phyloP scores from a whole-genome alignment of 2,113 vertebrate genomes.

The Maccullochella peelii region DNA sequence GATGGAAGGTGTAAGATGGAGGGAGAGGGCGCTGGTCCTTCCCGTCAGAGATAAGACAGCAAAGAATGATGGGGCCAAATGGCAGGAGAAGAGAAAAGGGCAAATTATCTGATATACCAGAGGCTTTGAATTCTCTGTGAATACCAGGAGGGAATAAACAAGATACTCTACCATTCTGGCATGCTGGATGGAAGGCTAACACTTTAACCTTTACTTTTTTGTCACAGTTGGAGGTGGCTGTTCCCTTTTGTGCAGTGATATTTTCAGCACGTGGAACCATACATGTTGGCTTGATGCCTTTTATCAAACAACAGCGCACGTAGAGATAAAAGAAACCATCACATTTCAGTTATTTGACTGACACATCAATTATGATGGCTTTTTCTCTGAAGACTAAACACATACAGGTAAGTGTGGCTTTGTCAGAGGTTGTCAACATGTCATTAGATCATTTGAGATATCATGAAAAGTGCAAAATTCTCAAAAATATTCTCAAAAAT shows the following conservation, averaged over 20 bases:
- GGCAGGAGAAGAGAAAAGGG: slow-evolving; percentile 65
- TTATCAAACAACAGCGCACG: slow-evolving; percentile 31
- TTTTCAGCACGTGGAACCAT: slow-evolving; percentile 47
- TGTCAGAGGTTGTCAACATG: not conserved
- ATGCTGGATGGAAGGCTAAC: slow-evolving; percentile 49
- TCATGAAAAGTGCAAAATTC: not conserved
- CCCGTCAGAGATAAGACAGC: slow-evolving; percentile 77
- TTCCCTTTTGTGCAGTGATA: slow-evolving; percentile 52
- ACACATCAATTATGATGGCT: not conserved
- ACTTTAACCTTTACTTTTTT: slow-evolving; percentile 74
- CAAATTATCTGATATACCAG: slow-evolving; percentile 79
- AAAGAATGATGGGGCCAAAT: slow-evolving; percentile 77
- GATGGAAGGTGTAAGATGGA: slow-evolving; percentile 50
- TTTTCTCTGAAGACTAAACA: not conserved
- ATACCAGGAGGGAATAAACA: slow-evolving; percentile 75
- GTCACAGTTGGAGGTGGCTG: slow-evolving; percentile 50
- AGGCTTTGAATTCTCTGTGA: slow-evolving; percentile 74
- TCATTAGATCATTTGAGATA: slow-evolving; percentile 24
- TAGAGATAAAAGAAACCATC: not conserved
- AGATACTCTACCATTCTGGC: slow-evolving; percentile 65
- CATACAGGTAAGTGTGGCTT: not conserved
- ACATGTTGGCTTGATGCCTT: slow-evolving; percentile 7
- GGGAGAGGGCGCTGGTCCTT: slow-evolving; percentile 34
- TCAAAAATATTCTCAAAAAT: not conserved
- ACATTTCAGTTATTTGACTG: slow-evolving; percentile 19